Evolutionary conservation across 2,888 invertebrate species (phyloP).

Genomic region (Ferrisia virgata): DNA sequence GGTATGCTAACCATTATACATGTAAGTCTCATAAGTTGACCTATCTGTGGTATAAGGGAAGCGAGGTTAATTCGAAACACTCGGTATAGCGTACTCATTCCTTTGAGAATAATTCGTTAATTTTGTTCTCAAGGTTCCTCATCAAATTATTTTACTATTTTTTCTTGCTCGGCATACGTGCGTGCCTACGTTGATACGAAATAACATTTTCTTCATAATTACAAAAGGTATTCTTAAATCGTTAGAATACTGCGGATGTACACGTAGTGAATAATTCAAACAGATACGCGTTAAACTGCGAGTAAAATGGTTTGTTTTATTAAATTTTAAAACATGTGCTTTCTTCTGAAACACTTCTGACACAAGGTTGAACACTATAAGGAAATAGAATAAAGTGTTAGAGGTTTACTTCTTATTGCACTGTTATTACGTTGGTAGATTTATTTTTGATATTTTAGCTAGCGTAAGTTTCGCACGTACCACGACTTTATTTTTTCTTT

Average conservation of each 20-base stretch:
- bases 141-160: too few relatives aligned
- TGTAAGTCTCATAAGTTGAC: too few relatives aligned
- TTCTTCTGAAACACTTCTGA: background rate
- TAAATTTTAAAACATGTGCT: constrained; percentile 1
- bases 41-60: too few relatives aligned
- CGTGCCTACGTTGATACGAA: too few relatives aligned
- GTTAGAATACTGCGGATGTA: background rate
- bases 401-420: background rate
- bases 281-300: background rate
- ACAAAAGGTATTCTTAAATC: too few relatives aligned
- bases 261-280: background rate
- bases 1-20: too few relatives aligned
- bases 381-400: background rate
- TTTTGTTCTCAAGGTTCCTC: too few relatives aligned
- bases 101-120: too few relatives aligned
- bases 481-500: background rate
- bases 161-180: too few relatives aligned
- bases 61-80: too few relatives aligned
- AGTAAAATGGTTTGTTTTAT: background rate
- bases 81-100: too few relatives aligned
- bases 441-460: background rate
- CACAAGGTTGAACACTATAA: background rate
- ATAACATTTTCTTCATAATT: too few relatives aligned
- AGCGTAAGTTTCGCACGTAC: background rate
- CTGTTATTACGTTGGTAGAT: background rate